phyloP scores from a whole-genome alignment of 2,797 vertebrate genomes.

The Fratercula arctica region DNA sequence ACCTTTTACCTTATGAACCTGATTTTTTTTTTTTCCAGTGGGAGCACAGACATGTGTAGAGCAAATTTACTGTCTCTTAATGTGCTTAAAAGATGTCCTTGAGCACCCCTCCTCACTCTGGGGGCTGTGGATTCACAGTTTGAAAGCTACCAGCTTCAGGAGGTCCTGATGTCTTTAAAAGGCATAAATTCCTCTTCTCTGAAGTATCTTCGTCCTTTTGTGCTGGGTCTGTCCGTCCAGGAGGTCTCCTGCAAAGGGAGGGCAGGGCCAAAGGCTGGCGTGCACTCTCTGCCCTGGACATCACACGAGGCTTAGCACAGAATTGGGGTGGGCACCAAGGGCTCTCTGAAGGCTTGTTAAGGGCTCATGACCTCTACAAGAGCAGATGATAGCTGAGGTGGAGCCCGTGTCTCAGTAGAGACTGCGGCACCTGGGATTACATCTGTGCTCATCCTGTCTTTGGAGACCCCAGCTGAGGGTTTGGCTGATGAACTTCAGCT shows the following conservation, averaged over 20 bases:
- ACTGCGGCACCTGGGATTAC: not conserved
- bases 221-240: not conserved
- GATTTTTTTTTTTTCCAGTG: not conserved
- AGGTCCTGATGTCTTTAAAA: not conserved
- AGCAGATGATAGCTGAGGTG: not conserved
- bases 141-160: not conserved
- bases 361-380: not conserved
- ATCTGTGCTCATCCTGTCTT: not conserved
- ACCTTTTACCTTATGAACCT: not conserved
- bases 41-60: not conserved
- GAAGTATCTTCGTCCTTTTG: not conserved
- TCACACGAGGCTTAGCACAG: fast-evolving
- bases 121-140: not conserved
- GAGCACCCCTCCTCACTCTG: not conserved
- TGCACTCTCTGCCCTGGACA: not conserved
- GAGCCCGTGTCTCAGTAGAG: not conserved
- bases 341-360: not conserved
- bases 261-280: not conserved
- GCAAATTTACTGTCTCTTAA: not conserved
- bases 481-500: not conserved
- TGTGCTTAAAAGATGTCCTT: not conserved
- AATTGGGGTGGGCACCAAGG: not conserved
- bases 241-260: not conserved
- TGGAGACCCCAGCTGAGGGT: not conserved
- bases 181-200: not conserved